These are phyloP conservation scores for Orestias chungarensis DNA, from an alignment of 2,797 vertebrate genomes.

Conservation along the genomic window DNA sequence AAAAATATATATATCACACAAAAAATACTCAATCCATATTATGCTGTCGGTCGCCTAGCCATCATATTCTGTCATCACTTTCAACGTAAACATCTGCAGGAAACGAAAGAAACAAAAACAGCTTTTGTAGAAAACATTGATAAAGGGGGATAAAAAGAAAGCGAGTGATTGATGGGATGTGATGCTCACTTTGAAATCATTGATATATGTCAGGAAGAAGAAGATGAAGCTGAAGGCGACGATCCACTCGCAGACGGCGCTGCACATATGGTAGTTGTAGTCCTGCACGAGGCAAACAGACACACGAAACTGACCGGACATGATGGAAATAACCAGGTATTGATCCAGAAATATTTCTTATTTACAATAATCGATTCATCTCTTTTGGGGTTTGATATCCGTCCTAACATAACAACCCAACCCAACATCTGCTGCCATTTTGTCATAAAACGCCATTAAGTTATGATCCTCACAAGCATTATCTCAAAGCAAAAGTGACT, in stretches of 20 bases:
- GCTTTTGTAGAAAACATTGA: background rate
- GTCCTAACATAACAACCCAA: background rate
- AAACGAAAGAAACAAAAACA: conserved; percentile 19
- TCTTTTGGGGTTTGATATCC: background rate
- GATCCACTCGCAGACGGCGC: conserved; percentile 89
- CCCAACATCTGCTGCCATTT: too few relatives aligned
- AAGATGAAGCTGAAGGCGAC: conserved; percentile 92
- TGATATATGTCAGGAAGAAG: conserved; percentile 93
- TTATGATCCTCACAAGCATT: too few relatives aligned
- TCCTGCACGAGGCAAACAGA: conserved; percentile 70
- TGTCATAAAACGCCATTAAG: too few relatives aligned
- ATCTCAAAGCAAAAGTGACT: too few relatives aligned
- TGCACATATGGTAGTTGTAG: conserved; percentile 81
- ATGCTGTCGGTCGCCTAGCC: conserved; percentile 9
- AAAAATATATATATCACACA: conserved; percentile 20
- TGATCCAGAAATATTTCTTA: background rate
- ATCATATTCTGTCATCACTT: conserved; percentile 45
- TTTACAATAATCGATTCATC: background rate
- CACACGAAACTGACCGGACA: background rate
- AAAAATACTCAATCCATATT: background rate
- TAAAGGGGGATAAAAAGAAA: rapidly evolving
- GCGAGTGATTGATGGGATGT: background rate
- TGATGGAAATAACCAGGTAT: background rate
- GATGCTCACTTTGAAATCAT: conserved; percentile 90
- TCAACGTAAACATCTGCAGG: conserved; percentile 75